These are phyloP conservation scores for Phymastichus coffea DNA, from an alignment of 1,140 invertebrate species.

Conservation along the genomic window DNA sequence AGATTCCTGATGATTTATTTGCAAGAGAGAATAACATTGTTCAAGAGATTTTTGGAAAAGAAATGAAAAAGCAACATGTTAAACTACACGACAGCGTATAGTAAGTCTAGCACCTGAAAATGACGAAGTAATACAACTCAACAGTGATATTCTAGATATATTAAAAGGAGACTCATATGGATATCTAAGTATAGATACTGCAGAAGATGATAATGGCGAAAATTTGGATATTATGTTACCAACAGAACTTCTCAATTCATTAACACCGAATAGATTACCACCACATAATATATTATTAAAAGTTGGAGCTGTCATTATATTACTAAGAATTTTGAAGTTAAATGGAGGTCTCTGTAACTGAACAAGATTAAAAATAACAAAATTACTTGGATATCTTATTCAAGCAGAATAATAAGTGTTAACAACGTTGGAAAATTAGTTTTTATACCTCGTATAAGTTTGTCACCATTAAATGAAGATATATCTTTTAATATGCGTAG, in stretches of 20 bases:
- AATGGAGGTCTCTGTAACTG: constrained; percentile 49
- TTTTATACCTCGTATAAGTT: neutral
- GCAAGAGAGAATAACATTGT: neutral
- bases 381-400: constrained; percentile 46
- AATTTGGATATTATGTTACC: neutral
- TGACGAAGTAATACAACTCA: constrained; percentile 5
- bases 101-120: constrained; percentile 11
- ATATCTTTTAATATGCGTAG: neutral
- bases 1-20: constrained; percentile 11
- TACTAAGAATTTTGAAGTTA: constrained; percentile 47
- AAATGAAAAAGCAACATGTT: neutral
- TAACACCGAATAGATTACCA: constrained; percentile 15
- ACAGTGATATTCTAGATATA: constrained; percentile 7
- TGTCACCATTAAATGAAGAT: neutral
- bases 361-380: constrained; percentile 47
- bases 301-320: constrained; percentile 14
- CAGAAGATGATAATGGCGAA: neutral
- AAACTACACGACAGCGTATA: neutral
- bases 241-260: constrained; percentile 10
- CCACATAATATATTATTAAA: constrained; percentile 16
- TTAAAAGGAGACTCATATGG: neutral
- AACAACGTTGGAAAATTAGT: constrained; percentile 16
- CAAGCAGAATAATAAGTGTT: constrained; percentile 49
- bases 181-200: constrained; percentile 10
- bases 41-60: constrained; percentile 1